phyloP scores from a whole-genome alignment of 2,797 vertebrate species.

The Sebastes cheni region DNA sequence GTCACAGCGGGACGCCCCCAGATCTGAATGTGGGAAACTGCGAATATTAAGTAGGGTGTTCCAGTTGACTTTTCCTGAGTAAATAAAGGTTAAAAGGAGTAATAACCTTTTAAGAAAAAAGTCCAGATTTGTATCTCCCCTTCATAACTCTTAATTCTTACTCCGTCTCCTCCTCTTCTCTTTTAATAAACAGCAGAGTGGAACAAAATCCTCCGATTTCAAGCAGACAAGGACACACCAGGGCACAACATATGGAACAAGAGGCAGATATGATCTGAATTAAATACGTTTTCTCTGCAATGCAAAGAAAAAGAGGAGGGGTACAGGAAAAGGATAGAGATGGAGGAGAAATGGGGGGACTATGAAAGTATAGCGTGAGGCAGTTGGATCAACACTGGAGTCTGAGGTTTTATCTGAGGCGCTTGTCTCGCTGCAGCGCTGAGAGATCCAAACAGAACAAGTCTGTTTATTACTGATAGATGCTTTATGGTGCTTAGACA shows the following conservation, averaged over 20 bases:
- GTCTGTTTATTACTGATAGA: constrained; percentile 42
- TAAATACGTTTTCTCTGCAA: constrained; percentile 25
- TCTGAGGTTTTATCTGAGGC: constrained; percentile 34
- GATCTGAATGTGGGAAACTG: constrained; percentile 43
- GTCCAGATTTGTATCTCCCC: constrained; percentile 28
- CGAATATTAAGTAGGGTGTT: constrained; percentile 39
- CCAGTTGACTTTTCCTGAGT: constrained; percentile 10
- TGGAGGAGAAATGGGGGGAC: not conserved
- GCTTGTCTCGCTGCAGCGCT: constrained; percentile 24
- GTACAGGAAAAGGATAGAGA: not conserved
- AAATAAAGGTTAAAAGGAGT: constrained; percentile 39
- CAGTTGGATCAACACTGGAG: constrained; percentile 25
- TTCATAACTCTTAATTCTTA: constrained; percentile 42
- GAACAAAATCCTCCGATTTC: constrained; percentile 47
- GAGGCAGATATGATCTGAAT: constrained; percentile 42
- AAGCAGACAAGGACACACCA: constrained; percentile 30
- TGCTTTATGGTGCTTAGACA: constrained; percentile 25
- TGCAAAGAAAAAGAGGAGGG: not conserved
- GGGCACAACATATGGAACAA: constrained; percentile 16
- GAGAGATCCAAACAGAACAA: constrained; percentile 34
- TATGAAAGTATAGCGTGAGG: constrained; percentile 7
- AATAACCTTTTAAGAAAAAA: constrained; percentile 31
- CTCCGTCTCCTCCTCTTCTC: not conserved
- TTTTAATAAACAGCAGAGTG: constrained; percentile 60
- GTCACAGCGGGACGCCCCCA: not conserved